These are phyloP conservation scores for Montipora efflorescens DNA, from an alignment of 64 coral and sea anemone genomes.

Conservation along the genomic window DNA sequence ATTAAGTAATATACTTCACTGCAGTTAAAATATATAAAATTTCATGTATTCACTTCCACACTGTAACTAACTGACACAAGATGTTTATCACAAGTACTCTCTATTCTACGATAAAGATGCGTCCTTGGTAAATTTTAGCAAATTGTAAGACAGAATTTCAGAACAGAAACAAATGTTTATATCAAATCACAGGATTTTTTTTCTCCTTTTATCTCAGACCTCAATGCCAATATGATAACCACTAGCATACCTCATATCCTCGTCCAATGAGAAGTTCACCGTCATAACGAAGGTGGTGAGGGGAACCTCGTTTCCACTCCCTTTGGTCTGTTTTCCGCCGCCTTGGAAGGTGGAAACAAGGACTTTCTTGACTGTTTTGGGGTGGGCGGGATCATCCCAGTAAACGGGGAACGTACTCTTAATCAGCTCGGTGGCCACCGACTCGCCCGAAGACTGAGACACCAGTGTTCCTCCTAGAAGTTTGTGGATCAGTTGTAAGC, in stretches of 20 bases:
- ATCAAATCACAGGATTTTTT: no score
- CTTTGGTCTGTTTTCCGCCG: slow-evolving; percentile 34
- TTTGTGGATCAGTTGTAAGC: background rate
- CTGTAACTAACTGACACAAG: no score
- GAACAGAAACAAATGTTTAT: no score
- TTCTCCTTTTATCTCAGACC: no score
- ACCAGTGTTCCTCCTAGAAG: background rate
- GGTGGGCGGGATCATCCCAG: slow-evolving; percentile 25
- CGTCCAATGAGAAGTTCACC: slow-evolving; percentile 27
- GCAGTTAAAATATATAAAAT: no score
- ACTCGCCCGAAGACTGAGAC: slow-evolving; percentile 26
- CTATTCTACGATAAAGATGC: no score
- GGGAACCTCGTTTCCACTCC: slow-evolving; percentile 39
- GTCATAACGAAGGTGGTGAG: slow-evolving; percentile 41
- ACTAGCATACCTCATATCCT: slow-evolving; percentile 46
- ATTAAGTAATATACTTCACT: no score
- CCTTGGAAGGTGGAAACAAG: slow-evolving; percentile 34
- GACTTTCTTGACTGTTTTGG: slow-evolving; percentile 20
- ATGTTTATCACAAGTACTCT: no score
- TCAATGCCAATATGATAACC: background rate
- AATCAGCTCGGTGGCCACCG: background rate
- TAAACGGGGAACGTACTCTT: slow-evolving; percentile 22
- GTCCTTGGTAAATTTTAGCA: no score
- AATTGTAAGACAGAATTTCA: no score
- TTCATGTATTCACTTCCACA: no score